Evolutionary conservation across 92 coral and sea anemone species (phyloP).

Genomic region (Palythoa grandiflora): DNA sequence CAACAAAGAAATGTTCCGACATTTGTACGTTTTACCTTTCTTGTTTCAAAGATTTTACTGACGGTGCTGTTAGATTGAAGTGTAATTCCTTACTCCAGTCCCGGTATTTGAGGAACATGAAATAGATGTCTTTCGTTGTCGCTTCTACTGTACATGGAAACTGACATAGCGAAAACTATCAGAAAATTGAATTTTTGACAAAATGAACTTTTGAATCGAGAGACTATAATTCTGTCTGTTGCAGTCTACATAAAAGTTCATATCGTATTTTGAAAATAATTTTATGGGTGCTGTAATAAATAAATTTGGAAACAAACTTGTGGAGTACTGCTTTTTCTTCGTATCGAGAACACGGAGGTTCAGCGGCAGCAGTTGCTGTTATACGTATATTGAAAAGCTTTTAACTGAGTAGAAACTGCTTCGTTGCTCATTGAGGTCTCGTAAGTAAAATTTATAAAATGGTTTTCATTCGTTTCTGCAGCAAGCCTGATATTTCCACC

Average conservation of each 20-base stretch:
- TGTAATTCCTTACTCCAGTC: not conserved
- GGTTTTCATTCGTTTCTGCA: too few species aligned
- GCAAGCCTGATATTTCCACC: too few species aligned
- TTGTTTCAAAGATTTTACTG: not conserved
- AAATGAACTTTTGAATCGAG: not conserved
- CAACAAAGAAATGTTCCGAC: not conserved
- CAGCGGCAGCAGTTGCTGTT: too few species aligned
- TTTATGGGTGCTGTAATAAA: constrained; percentile 25
- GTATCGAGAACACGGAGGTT: too few species aligned
- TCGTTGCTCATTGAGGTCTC: too few species aligned
- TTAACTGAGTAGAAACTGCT: too few species aligned
- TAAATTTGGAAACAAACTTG: constrained; percentile 1
- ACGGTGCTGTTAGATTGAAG: not conserved
- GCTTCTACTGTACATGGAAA: not conserved
- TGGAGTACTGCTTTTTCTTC: not conserved
- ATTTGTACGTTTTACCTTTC: not conserved
- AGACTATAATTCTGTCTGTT: not conserved
- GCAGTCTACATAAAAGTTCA: not conserved
- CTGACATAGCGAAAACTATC: not conserved
- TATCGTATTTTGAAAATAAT: constrained; percentile 33
- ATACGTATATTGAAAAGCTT: too few species aligned
- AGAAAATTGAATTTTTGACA: not conserved
- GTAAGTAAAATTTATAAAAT: too few species aligned
- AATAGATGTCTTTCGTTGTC: not conserved
- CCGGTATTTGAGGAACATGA: not conserved